These are phyloP conservation scores for Hypomesus transpacificus DNA, from an alignment of 2,113 vertebrate species.

Conservation along the genomic window DNA sequence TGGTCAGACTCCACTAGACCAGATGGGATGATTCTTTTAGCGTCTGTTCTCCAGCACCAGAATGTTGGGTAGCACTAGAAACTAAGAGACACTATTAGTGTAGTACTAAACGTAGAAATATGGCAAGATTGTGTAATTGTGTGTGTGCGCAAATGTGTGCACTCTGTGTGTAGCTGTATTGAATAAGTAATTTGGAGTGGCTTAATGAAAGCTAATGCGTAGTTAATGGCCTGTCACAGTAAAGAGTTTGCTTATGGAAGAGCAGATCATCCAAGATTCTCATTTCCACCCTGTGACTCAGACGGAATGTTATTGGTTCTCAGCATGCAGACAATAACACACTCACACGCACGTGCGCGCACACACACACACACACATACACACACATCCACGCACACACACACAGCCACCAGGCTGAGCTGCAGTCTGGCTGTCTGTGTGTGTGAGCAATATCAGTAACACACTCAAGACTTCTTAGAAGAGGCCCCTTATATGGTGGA, in stretches of 20 bases:
- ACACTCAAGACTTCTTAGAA: conserved; percentile 47
- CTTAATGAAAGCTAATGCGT: conserved; percentile 70
- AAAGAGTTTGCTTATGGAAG: conserved; percentile 66
- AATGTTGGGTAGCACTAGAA: neutral
- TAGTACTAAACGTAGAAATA: neutral
- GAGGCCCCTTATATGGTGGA: conserved; percentile 51
- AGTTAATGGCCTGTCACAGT: conserved; percentile 71
- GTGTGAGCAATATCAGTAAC: conserved; percentile 36
- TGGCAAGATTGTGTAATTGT: conserved; percentile 29
- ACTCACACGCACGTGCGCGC: neutral
- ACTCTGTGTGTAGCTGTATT: conserved; percentile 41
- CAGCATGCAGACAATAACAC: conserved; percentile 19
- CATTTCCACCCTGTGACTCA: conserved; percentile 61
- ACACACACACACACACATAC: conserved; percentile 22
- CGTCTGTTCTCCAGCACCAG: no score
- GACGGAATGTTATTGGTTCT: conserved; percentile 48
- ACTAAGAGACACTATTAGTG: neutral
- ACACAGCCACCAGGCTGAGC: neutral
- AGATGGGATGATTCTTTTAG: no score
- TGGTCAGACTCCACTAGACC: no score
- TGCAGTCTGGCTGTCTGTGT: conserved; percentile 36
- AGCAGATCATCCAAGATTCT: conserved; percentile 57
- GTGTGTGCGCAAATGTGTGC: neutral
- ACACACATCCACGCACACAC: conserved; percentile 3
- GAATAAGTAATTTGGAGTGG: conserved; percentile 62